Evolutionary conservation across 1,140 invertebrate genomes (phyloP).

Genomic region (Rhizoglyphus robini): DNA sequence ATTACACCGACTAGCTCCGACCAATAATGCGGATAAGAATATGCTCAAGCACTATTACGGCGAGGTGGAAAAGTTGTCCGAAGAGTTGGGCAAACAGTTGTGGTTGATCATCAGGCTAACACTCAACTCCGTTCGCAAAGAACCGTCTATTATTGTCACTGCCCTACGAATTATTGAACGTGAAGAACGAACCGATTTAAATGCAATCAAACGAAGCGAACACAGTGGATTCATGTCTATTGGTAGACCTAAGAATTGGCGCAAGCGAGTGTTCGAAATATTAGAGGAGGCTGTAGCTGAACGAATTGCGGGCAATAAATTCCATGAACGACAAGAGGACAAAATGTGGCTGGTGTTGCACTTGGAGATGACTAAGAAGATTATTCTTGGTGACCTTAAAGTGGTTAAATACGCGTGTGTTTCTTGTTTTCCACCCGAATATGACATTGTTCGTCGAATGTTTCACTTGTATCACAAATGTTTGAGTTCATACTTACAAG

Average conservation of each 20-base stretch:
- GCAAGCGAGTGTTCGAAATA: constrained; percentile 62
- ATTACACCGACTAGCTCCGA: constrained; percentile 79
- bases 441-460: constrained; percentile 79
- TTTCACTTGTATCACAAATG: constrained; percentile 84
- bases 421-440: constrained; percentile 89
- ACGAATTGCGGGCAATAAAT: constrained; percentile 55
- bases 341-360: constrained; percentile 86
- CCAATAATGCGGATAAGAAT: constrained; percentile 68
- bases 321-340: constrained; percentile 76
- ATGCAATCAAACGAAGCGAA: constrained; percentile 57
- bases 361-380: constrained; percentile 57
- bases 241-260: constrained; percentile 83
- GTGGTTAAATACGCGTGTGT: constrained; percentile 83
- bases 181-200: constrained; percentile 79
- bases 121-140: constrained; percentile 80
- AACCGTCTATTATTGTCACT: constrained; percentile 82
- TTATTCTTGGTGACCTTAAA: constrained; percentile 77
- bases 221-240: constrained; percentile 78
- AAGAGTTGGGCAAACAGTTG: constrained; percentile 70
- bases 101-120: constrained; percentile 74
- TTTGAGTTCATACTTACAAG: constrained; percentile 56
- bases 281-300: constrained; percentile 67
- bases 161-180: constrained; percentile 88
- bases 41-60: constrained; percentile 83
- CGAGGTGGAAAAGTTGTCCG: constrained; percentile 79